Percentiles rank a stretch among this genome's conserved stretches.
phyloP scores from a whole-genome alignment of 2,113 vertebrate genomes.

The Tragulus kanchil region DNA sequence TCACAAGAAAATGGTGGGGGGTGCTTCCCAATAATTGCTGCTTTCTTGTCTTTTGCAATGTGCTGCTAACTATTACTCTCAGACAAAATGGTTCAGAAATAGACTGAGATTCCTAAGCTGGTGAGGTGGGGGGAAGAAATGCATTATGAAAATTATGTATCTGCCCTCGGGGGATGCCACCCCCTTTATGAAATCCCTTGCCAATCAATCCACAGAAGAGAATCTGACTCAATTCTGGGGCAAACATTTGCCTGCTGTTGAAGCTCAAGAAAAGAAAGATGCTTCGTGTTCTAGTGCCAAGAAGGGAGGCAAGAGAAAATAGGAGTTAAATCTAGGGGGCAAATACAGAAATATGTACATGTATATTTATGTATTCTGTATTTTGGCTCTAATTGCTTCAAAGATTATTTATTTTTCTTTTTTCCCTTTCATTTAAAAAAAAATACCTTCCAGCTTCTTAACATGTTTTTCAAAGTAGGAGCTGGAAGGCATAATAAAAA shows the following conservation, averaged over 20 bases:
- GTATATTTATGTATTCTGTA: conserved; percentile 88
- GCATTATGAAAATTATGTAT: conserved; percentile 88
- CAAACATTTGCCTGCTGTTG: conserved; percentile 87
- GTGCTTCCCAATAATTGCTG: not conserved
- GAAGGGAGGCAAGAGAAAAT: conserved; percentile 85
- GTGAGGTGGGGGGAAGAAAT: conserved; percentile 77
- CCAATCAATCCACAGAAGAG: conserved; percentile 87
- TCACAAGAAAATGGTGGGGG: not conserved
- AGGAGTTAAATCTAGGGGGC: conserved; percentile 86
- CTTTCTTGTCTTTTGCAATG: conserved; percentile 79
- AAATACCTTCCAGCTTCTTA: conserved; percentile 90
- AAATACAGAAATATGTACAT: conserved; percentile 86
- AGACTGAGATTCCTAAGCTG: conserved; percentile 83
- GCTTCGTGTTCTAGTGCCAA: conserved; percentile 84
- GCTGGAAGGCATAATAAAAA: conserved; percentile 92
- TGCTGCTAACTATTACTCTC: conserved; percentile 88
- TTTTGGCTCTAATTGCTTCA: conserved; percentile 90
- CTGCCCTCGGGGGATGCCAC: conserved; percentile 86
- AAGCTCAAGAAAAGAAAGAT: conserved; percentile 89
- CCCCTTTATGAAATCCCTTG: conserved; percentile 87
- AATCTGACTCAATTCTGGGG: conserved; percentile 86
- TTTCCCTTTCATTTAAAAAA: conserved; percentile 84
- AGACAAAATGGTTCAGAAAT: conserved; percentile 85
- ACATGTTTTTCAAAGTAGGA: conserved; percentile 90
- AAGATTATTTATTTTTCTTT: conserved; percentile 91